phyloP scores from a whole-genome alignment of 2,113 vertebrate genomes.

The Pao palembangensis region DNA sequence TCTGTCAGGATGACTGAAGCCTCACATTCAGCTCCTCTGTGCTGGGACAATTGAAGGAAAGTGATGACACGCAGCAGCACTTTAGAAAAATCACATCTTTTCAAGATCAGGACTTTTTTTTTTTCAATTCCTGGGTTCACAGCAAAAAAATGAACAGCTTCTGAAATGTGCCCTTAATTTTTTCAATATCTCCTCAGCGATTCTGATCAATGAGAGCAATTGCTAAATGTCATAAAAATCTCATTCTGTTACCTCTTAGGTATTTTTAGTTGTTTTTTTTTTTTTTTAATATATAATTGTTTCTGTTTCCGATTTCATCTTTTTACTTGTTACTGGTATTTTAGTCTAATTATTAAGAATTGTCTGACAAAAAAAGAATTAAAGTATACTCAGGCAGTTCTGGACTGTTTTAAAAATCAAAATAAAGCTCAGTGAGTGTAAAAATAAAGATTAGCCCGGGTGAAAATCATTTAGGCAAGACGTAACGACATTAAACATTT shows the following conservation, averaged over 20 bases:
- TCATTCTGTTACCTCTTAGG: too few relatives aligned
- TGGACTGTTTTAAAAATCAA: too few relatives aligned
- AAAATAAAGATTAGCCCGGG: neutral
- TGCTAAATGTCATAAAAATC: too few relatives aligned
- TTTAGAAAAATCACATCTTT: neutral
- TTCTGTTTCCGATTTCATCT: neutral
- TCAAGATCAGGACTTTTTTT: neutral
- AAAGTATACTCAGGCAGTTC: neutral
- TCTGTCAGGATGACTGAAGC: neutral
- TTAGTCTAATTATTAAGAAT: neutral
- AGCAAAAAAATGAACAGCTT: neutral
- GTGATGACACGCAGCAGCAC: neutral
- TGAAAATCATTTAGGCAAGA: conserved; percentile 5
- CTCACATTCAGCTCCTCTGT: neutral
- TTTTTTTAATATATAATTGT: too few relatives aligned
- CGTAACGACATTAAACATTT: conserved; percentile 13
- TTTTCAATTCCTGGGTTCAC: neutral
- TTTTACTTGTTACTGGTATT: neutral
- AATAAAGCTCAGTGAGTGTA: neutral
- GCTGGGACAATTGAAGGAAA: neutral
- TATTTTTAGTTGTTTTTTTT: too few relatives aligned
- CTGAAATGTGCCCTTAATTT: too few relatives aligned
- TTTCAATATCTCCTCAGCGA: too few relatives aligned
- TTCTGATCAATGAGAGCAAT: too few relatives aligned
- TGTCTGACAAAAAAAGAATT: neutral